phyloP scores from a whole-genome alignment of 2,888 invertebrate genomes.

The Isoperla grammatica region DNA sequence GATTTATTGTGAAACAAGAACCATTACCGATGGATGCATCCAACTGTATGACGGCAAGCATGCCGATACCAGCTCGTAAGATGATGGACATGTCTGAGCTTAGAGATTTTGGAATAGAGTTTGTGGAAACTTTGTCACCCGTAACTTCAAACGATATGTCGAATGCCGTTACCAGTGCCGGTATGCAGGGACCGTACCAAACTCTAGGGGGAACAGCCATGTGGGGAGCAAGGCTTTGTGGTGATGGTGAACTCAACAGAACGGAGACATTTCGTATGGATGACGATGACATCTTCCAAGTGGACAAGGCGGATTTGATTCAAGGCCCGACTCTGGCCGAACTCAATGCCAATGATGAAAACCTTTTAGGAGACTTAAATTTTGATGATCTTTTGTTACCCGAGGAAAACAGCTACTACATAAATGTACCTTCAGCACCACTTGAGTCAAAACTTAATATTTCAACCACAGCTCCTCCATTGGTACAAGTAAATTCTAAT shows the following conservation, averaged over 20 bases:
- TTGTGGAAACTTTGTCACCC: slow-evolving; percentile 52
- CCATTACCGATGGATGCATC: slow-evolving; percentile 45
- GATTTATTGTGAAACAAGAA: slow-evolving; percentile 59
- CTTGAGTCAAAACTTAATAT: too few relatives aligned
- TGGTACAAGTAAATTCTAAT: slow-evolving; percentile 28
- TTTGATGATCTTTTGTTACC: slow-evolving; percentile 78
- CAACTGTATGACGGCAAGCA: slow-evolving; percentile 50
- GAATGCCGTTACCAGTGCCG: slow-evolving; percentile 33
- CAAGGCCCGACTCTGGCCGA: slow-evolving; percentile 80
- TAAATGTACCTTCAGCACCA: slow-evolving; percentile 40
- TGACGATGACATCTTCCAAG: slow-evolving; percentile 75
- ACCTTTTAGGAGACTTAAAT: slow-evolving; percentile 74
- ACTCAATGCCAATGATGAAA: slow-evolving; percentile 78
- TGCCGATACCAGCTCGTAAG: slow-evolving; percentile 58
- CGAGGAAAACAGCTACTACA: slow-evolving; percentile 55
- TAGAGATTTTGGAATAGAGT: slow-evolving; percentile 51
- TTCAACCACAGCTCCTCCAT: slow-evolving; percentile 20
- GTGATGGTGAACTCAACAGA: slow-evolving; percentile 21
- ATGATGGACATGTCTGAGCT: slow-evolving; percentile 40
- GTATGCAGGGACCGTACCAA: slow-evolving; percentile 42
- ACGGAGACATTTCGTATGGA: slow-evolving; percentile 62
- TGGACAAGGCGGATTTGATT: slow-evolving; percentile 76
- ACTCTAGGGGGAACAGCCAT: slow-evolving; percentile 44
- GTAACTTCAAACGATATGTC: slow-evolving; percentile 41
- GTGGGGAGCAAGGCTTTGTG: slow-evolving; percentile 38